These are phyloP conservation scores for Drosophila baimaii DNA, from an alignment of 1,140 invertebrate genomes.

Conservation along the genomic window DNA sequence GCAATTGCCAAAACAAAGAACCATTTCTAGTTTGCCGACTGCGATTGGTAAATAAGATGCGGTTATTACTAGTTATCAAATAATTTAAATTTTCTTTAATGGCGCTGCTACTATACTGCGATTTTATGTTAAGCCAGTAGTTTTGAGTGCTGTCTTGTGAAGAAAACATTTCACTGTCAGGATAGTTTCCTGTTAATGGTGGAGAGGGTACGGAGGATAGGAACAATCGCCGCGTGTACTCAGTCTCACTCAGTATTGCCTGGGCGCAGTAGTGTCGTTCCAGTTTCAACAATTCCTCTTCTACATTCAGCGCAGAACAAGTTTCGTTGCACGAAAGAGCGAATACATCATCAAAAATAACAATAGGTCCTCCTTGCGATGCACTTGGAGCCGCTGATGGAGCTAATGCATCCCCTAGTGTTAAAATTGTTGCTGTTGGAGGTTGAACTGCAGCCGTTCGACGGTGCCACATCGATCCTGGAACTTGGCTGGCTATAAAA, in stretches of 20 bases:
- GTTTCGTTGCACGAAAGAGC: conserved; percentile 28
- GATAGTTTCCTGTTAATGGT: conserved; percentile 16
- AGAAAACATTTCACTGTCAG: conserved; percentile 13
- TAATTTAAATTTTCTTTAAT: conserved; percentile 10
- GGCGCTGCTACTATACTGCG: conserved; percentile 43
- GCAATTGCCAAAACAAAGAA: conserved; percentile 64
- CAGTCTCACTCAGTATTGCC: conserved; percentile 52
- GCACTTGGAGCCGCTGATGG: conserved; percentile 4
- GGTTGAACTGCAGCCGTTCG: background rate
- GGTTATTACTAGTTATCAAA: conserved; percentile 13
- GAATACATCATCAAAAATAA: conserved; percentile 1
- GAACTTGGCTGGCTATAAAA: conserved; percentile 87
- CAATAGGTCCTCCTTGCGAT: conserved; percentile 18
- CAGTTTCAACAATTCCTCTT: conserved; percentile 67
- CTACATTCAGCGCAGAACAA: conserved; percentile 62
- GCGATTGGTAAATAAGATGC: conserved; percentile 10
- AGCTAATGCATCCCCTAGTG: conserved; percentile 6
- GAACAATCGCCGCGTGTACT: conserved; percentile 20
- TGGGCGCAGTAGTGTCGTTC: conserved; percentile 66
- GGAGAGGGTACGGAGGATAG: conserved; percentile 10
- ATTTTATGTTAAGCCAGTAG: conserved; percentile 72
- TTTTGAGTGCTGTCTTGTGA: conserved; percentile 39
- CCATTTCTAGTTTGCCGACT: conserved; percentile 42
- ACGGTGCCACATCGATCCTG: conserved; percentile 84
- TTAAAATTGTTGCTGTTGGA: conserved; percentile 7